Percentiles rank a stretch among this genome's conserved stretches.
These are phyloP conservation scores for Sternarchorhynchus goeldii DNA, from an alignment of 2,797 vertebrate genomes.

Conservation along the genomic window DNA sequence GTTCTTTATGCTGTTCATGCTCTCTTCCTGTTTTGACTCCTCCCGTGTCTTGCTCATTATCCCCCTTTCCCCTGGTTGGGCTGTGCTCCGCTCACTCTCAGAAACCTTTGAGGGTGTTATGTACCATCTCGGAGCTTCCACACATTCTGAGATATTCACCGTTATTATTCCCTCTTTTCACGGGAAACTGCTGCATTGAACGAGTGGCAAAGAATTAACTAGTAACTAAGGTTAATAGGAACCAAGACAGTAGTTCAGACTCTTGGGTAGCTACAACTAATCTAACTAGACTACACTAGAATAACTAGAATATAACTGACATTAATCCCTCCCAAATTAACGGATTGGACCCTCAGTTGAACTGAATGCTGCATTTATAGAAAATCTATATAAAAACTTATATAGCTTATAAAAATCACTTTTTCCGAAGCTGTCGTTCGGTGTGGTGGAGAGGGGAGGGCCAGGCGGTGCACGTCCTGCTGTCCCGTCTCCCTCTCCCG, in stretches of 20 bases:
- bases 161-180: conserved; percentile 59
- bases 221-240: neutral
- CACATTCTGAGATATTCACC: conserved; percentile 60
- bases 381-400: too few species aligned
- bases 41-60: conserved; percentile 65
- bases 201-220: conserved; percentile 13
- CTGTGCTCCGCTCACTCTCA: conserved; percentile 31
- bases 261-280: conserved; percentile 1
- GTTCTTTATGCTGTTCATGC: conserved; percentile 83
- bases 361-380: neutral
- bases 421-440: conserved; percentile 43
- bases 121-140: conserved; percentile 37
- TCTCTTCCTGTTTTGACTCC: conserved; percentile 70
- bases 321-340: too few species aligned
- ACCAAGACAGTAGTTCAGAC: neutral
- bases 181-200: conserved; percentile 60
- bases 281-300: neutral
- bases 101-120: conserved; percentile 16
- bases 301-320: too few species aligned
- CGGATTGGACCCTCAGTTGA: neutral
- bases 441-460: conserved; percentile 33
- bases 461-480: conserved; percentile 48
- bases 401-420: neutral
- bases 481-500: conserved; percentile 43
- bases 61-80: conserved; percentile 43